Percentiles rank a stretch among this genome's conserved stretches.
Evolutionary conservation across 2,113 vertebrate species (phyloP).

Genomic region (Myocastor coypus): DNA sequence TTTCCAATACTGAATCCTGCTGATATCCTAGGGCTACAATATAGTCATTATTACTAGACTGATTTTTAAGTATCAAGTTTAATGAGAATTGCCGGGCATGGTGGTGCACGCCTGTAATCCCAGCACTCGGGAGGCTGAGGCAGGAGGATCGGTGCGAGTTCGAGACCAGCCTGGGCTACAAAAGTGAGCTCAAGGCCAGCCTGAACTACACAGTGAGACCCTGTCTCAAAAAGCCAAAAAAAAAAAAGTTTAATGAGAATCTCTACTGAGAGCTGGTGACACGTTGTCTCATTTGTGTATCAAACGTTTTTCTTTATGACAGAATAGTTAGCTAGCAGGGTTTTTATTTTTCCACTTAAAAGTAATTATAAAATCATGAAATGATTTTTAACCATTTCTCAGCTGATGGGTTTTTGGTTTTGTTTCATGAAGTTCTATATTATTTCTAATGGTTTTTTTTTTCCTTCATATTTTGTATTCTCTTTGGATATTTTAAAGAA

Average conservation of each 20-base stretch:
- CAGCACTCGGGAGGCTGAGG: too few relatives aligned
- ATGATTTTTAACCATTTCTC: neutral
- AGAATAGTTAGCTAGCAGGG: slow-evolving; percentile 29
- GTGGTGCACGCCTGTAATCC: too few relatives aligned
- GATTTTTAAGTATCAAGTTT: slow-evolving; percentile 12
- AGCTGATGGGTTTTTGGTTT: too few relatives aligned
- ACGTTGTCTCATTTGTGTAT: neutral
- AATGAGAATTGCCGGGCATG: too few relatives aligned
- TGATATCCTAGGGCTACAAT: neutral
- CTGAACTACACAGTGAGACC: too few relatives aligned
- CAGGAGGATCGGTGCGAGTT: too few relatives aligned
- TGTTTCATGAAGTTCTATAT: too few relatives aligned
- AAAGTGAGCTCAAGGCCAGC: too few relatives aligned
- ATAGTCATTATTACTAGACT: neutral
- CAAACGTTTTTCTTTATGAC: slow-evolving; percentile 1
- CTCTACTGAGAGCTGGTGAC: neutral
- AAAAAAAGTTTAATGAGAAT: neutral
- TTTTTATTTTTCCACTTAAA: slow-evolving; percentile 46
- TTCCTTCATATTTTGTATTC: too few relatives aligned
- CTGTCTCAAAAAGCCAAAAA: too few relatives aligned
- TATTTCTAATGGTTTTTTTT: too few relatives aligned
- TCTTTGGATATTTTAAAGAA: neutral
- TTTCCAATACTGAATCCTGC: slow-evolving; percentile 42
- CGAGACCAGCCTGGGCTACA: too few relatives aligned
- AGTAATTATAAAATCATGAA: slow-evolving; percentile 1